Base-by-base conservation (phyloP, 2,113 vertebrate species). In the Podiceps cristatus region DNA sequence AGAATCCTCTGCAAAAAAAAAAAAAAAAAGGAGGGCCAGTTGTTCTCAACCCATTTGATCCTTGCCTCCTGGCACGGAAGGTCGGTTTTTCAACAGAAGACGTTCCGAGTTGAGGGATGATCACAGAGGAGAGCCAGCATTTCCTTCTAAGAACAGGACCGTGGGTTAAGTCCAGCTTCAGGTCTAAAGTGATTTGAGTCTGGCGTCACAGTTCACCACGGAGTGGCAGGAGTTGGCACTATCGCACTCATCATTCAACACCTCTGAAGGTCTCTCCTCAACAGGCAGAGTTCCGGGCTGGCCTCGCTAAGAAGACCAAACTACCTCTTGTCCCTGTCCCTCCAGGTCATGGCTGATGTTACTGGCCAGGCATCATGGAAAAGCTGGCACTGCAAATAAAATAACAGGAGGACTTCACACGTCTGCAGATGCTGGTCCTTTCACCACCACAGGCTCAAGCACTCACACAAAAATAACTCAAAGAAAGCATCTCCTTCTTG, bases 41-140 rank as follows among this genome's bases (percentile, higher is more conserved):
- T 96, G 93, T 95, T 96, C 95, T 97, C 78, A 83, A 79, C 97
- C 94, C 90, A 94, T 96, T 93, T 91, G 80, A 86, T 88, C 80
- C 73, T 83, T 47, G 73, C 85, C 63, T 95, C 63, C 90, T 76
- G 75, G 66, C 0, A 1, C 5, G 6, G 66, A 56, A 82, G 60
- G 74, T 71, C 58, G 71, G 3, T 7, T 76, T 88, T 60, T 88
- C 89, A 63, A 2, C 42, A 50, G 86, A 75, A 93, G 86, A 83
- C 1, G 80, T 63, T 89, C 85, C 91, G 86, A 91, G 88, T 11
- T 71, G 55, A 93, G 59, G 13, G 27, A 47, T 87, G 62, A n/a
- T 82, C 82, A 75, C 31, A 85, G 74, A 94, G 82, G 24, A 96
- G 74, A 88, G 68, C 62, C n/a, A 81, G 82, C 80, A 87, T 94